phyloP scores from a whole-genome alignment of 2,797 vertebrate species.

The Psittacula derbiana region DNA sequence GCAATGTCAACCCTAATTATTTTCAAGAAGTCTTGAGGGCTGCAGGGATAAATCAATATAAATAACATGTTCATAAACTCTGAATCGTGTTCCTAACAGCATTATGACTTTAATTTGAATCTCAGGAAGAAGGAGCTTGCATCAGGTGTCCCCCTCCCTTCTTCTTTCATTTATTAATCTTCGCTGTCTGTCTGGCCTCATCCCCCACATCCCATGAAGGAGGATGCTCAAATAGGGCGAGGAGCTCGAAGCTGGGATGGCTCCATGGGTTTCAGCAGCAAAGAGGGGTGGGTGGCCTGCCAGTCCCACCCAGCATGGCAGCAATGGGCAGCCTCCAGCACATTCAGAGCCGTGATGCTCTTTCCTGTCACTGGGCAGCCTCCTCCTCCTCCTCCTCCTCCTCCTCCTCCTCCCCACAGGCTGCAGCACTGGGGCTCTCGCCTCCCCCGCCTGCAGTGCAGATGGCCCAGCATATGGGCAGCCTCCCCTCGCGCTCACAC shows the following conservation, averaged over 20 bases:
- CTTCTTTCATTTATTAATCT: constrained; percentile 24
- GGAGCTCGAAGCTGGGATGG: not conserved
- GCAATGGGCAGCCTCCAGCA: not conserved
- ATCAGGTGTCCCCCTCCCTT: not conserved
- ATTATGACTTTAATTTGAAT: constrained; percentile 31
- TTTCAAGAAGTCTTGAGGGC: constrained; percentile 66
- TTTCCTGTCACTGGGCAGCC: not conserved
- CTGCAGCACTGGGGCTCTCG: not conserved
- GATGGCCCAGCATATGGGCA: constrained; percentile 78
- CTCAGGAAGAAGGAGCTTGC: not conserved
- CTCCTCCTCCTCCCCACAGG: not conserved
- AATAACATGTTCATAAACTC: constrained; percentile 66
- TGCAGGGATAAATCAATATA: constrained; percentile 69
- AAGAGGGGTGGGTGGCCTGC: not conserved
- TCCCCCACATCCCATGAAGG: not conserved
- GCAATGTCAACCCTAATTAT: constrained; percentile 70
- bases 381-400: not conserved
- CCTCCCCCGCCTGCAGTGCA: constrained; percentile 23
- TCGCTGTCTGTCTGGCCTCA: not conserved
- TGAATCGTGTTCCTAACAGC: constrained; percentile 37
- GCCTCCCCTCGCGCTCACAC: constrained; percentile 63
- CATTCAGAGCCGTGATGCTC: rapidly evolving
- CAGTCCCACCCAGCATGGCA: not conserved
- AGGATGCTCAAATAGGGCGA: not conserved
- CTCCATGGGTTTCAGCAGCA: not conserved